Percentiles rank a stretch among this genome's conserved stretches.
phyloP scores from a whole-genome alignment of 1,140 invertebrate genomes.

The Cotesia vestalis region DNA sequence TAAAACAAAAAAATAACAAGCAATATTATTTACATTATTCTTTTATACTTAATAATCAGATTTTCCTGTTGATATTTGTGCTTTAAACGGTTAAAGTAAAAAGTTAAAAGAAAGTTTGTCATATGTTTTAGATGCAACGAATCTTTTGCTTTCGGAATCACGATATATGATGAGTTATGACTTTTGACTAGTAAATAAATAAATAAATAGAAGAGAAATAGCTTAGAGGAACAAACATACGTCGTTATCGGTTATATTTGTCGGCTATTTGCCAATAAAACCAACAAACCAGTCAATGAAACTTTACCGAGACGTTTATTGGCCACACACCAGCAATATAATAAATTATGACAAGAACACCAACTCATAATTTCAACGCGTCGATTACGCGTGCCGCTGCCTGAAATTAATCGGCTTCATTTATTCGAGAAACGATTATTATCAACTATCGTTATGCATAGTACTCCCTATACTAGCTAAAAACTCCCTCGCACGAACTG shows the following conservation, averaged over 20 bases:
- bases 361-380: conserved; percentile 27
- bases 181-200: no score
- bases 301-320: conserved; percentile 27
- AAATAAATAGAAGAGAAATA: not conserved
- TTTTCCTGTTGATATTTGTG: no score
- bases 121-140: no score
- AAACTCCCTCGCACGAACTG: conserved; percentile 1
- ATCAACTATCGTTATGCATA: conserved; percentile 12
- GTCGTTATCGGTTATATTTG: conserved; percentile 12
- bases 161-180: no score
- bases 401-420: conserved; percentile 22
- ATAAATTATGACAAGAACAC: conserved; percentile 29
- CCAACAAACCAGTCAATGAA: conserved; percentile 9
- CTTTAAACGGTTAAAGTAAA: no score
- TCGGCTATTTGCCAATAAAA: conserved; percentile 20
- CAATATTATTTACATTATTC: no score
- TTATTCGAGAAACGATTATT: conserved; percentile 22
- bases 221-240: conserved; percentile 5
- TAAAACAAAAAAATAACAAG: no score
- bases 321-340: conserved; percentile 20
- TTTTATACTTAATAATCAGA: no score
- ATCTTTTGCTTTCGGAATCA: no score
- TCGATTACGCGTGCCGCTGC: conserved; percentile 20
- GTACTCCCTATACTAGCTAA: not conserved
- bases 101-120: no score